A percentile compares a stretch with the other conserved stretches of the same genome.
Evolutionary conservation across 2,797 vertebrate genomes (phyloP).

Genomic region (Galago senegalensis): DNA sequence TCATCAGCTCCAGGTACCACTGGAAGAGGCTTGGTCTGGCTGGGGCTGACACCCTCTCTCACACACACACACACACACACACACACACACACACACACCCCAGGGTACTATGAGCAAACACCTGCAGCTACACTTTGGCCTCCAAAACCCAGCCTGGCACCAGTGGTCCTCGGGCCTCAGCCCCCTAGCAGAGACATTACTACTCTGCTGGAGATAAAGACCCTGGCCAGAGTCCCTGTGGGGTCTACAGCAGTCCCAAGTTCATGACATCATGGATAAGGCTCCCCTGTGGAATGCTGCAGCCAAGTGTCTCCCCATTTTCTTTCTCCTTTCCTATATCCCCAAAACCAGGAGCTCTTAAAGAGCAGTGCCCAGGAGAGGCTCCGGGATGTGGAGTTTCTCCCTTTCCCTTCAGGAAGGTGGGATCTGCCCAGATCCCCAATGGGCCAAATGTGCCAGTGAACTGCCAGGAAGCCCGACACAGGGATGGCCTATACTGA

Average conservation of each 20-base stretch:
- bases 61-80: too few species aligned
- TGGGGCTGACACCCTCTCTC: neutral
- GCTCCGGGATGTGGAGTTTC: neutral
- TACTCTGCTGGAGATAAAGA: neutral
- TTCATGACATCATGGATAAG: rapidly evolving
- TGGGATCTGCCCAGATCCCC: rapidly evolving
- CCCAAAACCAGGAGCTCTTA: neutral
- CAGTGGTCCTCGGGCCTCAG: too few species aligned
- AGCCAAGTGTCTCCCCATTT: rapidly evolving
- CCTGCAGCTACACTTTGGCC: neutral
- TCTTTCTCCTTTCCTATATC: neutral
- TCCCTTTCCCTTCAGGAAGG: neutral
- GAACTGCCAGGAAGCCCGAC: neutral
- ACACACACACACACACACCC: too few species aligned
- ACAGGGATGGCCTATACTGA: rapidly evolving
- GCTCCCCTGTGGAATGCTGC: neutral
- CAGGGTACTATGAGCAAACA: neutral
- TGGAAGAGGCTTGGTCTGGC: neutral
- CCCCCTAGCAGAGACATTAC: neutral
- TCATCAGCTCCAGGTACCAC: neutral
- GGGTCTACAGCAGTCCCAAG: neutral
- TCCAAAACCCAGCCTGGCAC: neutral
- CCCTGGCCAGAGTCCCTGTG: rapidly evolving
- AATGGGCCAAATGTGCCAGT: rapidly evolving
- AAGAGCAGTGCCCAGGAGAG: neutral